Conservation (phyloP, 2,113 vertebrate genomes). For the Podarcis raffonei region DNA sequence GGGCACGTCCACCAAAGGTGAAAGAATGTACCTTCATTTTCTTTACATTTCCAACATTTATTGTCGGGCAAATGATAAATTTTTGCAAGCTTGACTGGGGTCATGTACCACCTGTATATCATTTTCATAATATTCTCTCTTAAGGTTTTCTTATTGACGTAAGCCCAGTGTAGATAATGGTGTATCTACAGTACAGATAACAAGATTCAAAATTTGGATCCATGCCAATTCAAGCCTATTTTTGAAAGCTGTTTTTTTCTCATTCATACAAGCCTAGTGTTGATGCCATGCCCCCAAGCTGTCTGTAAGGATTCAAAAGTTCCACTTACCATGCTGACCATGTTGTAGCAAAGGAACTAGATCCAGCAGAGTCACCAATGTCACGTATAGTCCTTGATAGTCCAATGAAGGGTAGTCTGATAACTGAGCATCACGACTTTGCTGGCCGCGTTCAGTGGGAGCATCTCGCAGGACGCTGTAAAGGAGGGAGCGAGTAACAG, state of each 20-base stretch:
- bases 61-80: too few species aligned
- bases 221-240: slow-evolving; percentile 43
- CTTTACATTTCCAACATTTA: too few species aligned
- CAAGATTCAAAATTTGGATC: background rate
- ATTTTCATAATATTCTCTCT: too few species aligned
- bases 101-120: too few species aligned
- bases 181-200: background rate
- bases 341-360: slow-evolving; percentile 99
- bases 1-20: too few species aligned
- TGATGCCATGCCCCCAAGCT: slow-evolving; percentile 51
- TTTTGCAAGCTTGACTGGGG: too few species aligned
- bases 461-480: slow-evolving; percentile 99
- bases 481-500: slow-evolving; percentile 99
- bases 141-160: background rate
- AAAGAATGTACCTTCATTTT: too few species aligned
- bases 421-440: slow-evolving; percentile 99
- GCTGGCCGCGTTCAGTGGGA: slow-evolving; percentile 98
- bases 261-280: slow-evolving; percentile 41
- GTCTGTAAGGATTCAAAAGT: slow-evolving; percentile 55
- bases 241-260: slow-evolving; percentile 28
- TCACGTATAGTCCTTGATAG: slow-evolving; percentile 99
- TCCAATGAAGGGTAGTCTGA: slow-evolving; percentile 99
- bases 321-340: slow-evolving; percentile 98
- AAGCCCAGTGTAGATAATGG: slow-evolving; percentile 40
- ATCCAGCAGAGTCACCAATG: slow-evolving; percentile 99